Evolutionary conservation across 2,113 vertebrate species (phyloP).

Genomic region (Ramphastos sulfuratus): DNA sequence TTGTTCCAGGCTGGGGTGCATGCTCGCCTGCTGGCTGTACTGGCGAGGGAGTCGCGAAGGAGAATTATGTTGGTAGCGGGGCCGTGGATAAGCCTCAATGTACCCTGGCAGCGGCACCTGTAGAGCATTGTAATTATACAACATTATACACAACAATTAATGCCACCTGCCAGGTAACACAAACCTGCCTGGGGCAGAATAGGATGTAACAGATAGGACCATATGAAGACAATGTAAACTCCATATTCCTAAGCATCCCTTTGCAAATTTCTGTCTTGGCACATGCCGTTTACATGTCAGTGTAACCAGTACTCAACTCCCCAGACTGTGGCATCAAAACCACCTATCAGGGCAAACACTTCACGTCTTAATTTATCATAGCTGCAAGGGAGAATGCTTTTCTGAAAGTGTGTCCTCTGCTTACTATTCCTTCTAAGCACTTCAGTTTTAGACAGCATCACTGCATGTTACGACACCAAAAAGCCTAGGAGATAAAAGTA

Average conservation of each 20-base stretch:
- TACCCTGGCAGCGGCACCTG: conserved; percentile 95
- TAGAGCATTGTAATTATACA: neutral
- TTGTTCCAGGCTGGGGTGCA: conserved; percentile 82
- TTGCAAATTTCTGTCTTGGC: neutral
- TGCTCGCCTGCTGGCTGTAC: conserved; percentile 82
- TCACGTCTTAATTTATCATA: neutral
- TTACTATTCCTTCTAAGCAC: neutral
- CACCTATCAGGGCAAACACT: neutral
- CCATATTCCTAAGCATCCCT: neutral
- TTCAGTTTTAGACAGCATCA: neutral
- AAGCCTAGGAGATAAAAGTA: neutral
- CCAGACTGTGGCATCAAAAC: neutral
- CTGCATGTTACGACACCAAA: neutral
- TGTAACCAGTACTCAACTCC: neutral
- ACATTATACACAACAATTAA: neutral
- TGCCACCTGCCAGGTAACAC: neutral
- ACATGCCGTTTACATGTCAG: neutral
- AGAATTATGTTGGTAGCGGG: conserved; percentile 88
- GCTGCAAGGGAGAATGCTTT: neutral
- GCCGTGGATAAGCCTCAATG: conserved; percentile 92
- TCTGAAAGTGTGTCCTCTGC: neutral
- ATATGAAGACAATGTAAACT: neutral
- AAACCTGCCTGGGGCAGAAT: accelerated
- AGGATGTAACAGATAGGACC: neutral
- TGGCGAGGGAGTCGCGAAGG: conserved; percentile 86